phyloP scores from a whole-genome alignment of 1,140 invertebrate genomes.

The Orussus abietinus region DNA sequence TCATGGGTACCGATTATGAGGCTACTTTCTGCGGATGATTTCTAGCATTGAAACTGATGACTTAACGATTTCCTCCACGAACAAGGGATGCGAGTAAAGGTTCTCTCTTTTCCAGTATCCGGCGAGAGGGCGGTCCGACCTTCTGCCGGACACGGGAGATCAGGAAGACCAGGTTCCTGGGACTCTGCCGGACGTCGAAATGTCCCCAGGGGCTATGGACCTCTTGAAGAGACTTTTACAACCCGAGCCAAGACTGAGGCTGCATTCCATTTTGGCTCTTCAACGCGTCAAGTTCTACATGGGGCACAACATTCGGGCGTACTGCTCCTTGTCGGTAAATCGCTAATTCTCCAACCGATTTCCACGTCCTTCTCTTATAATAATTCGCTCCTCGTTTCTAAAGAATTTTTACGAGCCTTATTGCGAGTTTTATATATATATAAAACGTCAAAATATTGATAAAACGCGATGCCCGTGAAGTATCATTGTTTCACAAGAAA shows the following conservation, averaged over 20 bases:
- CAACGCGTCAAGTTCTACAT: conserved; percentile 54
- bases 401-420: background rate
- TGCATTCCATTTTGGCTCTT: conserved; percentile 44
- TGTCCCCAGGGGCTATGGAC: conserved; percentile 40
- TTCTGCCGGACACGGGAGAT: background rate
- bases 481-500: too few relatives aligned
- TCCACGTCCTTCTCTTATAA: background rate
- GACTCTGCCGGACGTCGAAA: conserved; percentile 27
- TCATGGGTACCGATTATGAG: too few relatives aligned
- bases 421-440: too few relatives aligned
- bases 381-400: background rate
- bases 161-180: conserved; percentile 12
- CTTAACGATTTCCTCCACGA: too few relatives aligned
- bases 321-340: background rate
- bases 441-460: too few relatives aligned
- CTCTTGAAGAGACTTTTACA: conserved; percentile 49
- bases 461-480: too few relatives aligned
- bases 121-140: conserved; percentile 4
- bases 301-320: conserved; percentile 39
- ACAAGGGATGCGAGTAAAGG: too few relatives aligned
- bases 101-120: conserved; percentile 36
- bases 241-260: conserved; percentile 42
- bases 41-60: too few relatives aligned
- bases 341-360: too few relatives aligned
- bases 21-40: too few relatives aligned